Base-by-base conservation (phyloP, 2,888 invertebrate genomes). In the Cantharis rustica region DNA sequence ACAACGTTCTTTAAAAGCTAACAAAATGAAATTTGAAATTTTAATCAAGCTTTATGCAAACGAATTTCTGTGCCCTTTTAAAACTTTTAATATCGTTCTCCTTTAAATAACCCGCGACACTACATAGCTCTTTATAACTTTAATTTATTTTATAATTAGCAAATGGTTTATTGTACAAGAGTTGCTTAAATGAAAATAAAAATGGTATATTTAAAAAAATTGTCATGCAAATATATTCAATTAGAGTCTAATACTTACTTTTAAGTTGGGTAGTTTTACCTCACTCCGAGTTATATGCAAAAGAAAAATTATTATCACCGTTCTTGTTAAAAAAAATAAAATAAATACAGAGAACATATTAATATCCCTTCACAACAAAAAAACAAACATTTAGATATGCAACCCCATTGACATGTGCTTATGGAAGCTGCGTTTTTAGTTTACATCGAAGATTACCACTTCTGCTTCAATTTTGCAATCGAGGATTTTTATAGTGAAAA, bases 11-110 rank as follows among this genome's bases (percentile, higher is more conserved):
- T 16, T 69, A 74, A 74, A 69, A 27, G 69, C 23, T 47, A 11
- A 23, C 31, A 63, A 69, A 73, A 70, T 64, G 69, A 74, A 73
- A 74, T 69, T 62, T 74, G 63, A 69, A 74, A 74, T 69, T 74
- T 74, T 70, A 74, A 74, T 74, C 69, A 74, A 70, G 63, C 69
- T 27, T 62, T 31, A 17, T 74, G 31, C 63, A 27, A 74, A 74
- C 62, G 69, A 73, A 73, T 73, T 73, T 73, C 68, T 74, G 31
- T 61, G 62, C 27, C 69, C 10, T 63, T 26, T 74, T 74, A 69
- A 74, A 74, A 74, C 16, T 70, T 73, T 74, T 70, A 74, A 69
- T 74, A 74, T 64, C 47, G 69, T 66, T 62, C 15, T 10, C 15
- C 13, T 72, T 17, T 68, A 61, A 68, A 63, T 27, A 71, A 72